Evolutionary conservation across 2,113 vertebrate genomes (phyloP), one percentile per base, ranked within the genome.

Genomic region (Okapia johnstoni): DNA sequence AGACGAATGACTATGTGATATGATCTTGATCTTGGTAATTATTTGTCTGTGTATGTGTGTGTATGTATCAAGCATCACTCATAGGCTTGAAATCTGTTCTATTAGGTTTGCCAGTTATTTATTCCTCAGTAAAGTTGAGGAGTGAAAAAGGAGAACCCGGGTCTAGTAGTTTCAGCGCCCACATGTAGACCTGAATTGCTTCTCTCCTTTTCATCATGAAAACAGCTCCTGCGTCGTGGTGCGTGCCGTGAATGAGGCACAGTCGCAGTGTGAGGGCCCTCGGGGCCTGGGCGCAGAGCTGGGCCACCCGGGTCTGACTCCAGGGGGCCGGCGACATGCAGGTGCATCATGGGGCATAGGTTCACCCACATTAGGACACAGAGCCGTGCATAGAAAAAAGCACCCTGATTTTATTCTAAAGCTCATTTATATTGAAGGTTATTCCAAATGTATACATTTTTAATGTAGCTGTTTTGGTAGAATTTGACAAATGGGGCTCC

Each of bases 241-340:
- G 17, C 5, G 0, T 26, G 10, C 1, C 5, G 46, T 36, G 73
- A 28, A 15, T 1, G 14, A 50, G n/a, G 16, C 2, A 0, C 5
- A 9, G n/a, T 54, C 40, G 30, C 54, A 23, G 17, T 9, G 7
- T 0, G 2, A 48, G 60, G 46, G 10, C 25, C 17, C 54, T 11
- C 5, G 2, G 54, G 80, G 21, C 19, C 25, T 10, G 61, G 28
- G 7, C 4, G 1, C 2, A 1, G 46, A 30, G 15, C 36, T 23
- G 10, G 58, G 16, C 28, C 15, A 12, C 36, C 25, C 5, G 1
- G 5, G 2, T 52, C 40, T 23, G 28, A 6, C 66, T 12, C 40
- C 8, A 1, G 1, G 19, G 5, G 6, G 43, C 11, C 70, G 11
- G 19, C 6, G 1, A 2, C 13, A 25, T 13, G 52, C 46, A 7